phyloP scores from a whole-genome alignment of 2,888 invertebrate genomes.

The Caenorhabditis sp. region DNA sequence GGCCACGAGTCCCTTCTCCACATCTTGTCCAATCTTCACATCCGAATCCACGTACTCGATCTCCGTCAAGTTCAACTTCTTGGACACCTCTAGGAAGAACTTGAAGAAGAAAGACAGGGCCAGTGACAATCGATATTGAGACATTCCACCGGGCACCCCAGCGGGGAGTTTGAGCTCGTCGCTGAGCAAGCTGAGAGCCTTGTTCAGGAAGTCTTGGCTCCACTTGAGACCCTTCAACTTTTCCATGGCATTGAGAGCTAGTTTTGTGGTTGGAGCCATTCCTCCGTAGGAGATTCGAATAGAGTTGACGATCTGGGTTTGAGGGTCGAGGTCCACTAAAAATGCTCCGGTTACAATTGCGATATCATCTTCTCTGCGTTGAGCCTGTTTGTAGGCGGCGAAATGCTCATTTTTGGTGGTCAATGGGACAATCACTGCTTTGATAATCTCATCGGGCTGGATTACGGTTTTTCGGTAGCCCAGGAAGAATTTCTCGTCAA shows the following conservation, averaged over 20 bases:
- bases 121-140: conserved; percentile 88
- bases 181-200: conserved; percentile 86
- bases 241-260: conserved; percentile 88
- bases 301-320: conserved; percentile 83
- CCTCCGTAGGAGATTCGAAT: conserved; percentile 92
- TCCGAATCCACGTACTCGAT: conserved; percentile 37
- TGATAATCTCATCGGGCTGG: conserved; percentile 89
- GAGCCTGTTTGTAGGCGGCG: conserved; percentile 93
- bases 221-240: conserved; percentile 84
- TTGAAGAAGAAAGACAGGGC: conserved; percentile 87
- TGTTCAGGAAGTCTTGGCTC: conserved; percentile 84
- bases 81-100: conserved; percentile 84
- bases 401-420: conserved; percentile 88
- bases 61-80: conserved; percentile 49
- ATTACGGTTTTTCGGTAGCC: conserved; percentile 91
- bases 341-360: conserved; percentile 92
- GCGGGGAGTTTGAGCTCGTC: conserved; percentile 89
- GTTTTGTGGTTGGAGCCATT: conserved; percentile 92
- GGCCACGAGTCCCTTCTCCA: conserved; percentile 82
- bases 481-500: conserved; percentile 90
- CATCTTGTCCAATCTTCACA: conserved; percentile 71
- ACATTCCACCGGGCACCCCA: conserved; percentile 91
- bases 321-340: conserved; percentile 64
- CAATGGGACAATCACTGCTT: conserved; percentile 90
- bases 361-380: conserved; percentile 94